Evolutionary conservation across 2,797 vertebrate species (phyloP).

Genomic region (Hyperoplus lanceolatus): DNA sequence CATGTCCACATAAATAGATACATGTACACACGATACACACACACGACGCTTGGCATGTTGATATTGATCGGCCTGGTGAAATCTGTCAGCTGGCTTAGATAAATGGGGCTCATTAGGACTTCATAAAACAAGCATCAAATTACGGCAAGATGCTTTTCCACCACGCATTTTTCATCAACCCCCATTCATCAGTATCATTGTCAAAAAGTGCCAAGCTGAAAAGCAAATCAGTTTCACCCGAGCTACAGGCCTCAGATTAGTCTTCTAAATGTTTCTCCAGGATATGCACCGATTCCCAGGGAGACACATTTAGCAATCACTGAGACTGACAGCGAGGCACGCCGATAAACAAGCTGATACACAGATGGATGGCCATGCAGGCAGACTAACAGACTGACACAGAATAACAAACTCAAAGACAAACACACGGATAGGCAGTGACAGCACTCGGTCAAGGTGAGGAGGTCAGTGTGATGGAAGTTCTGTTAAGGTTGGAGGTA

Average conservation of each 20-base stretch:
- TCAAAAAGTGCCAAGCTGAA: conserved; percentile 45
- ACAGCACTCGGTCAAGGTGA: conserved; percentile 30
- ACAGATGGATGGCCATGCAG: conserved; percentile 49
- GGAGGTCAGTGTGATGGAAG: conserved; percentile 31
- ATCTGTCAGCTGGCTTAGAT: conserved; percentile 44
- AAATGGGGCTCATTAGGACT: conserved; percentile 63
- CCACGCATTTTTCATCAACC: conserved; percentile 41
- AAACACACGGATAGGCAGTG: conserved; percentile 33
- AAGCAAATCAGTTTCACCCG: conserved; percentile 70
- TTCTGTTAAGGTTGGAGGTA: no score
- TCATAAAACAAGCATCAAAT: conserved; percentile 52
- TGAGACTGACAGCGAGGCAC: conserved; percentile 31
- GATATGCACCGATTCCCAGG: conserved; percentile 21
- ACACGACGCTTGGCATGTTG: conserved; percentile 8
- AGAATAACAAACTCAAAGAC: conserved; percentile 37
- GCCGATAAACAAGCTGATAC: conserved; percentile 32
- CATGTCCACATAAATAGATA: conserved; percentile 11
- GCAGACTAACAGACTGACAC: conserved; percentile 27
- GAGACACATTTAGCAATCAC: conserved; percentile 44
- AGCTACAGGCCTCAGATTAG: conserved; percentile 63
- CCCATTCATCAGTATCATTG: conserved; percentile 70
- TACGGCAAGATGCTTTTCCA: conserved; percentile 35
- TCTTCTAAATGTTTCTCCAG: conserved; percentile 58
- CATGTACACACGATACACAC: neutral
- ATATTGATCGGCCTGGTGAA: conserved; percentile 31